Evolutionary conservation across 2,797 vertebrate species (phyloP), one percentile per base, ranked within the genome.

Genomic region (Oophaga sylvatica): DNA sequence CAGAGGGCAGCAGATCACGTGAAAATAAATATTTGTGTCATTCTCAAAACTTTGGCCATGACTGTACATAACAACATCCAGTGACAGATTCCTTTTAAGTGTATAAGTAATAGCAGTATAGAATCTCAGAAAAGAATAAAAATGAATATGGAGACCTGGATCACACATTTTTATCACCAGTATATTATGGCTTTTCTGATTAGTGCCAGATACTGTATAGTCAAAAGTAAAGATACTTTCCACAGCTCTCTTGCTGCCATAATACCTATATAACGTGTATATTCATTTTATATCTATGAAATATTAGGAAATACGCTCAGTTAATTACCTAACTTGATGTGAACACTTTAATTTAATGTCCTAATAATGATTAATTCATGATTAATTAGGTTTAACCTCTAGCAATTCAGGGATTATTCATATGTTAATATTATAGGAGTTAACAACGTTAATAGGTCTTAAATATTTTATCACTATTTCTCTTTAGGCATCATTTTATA

Each of bases 341-440:
- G 22, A 77, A 26, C 53, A 78, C 29, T 57, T 56, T 77, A 4
- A 59, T 41, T 41, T 41, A 41, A 41, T 45, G 4, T 22, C 41
- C 26, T 80, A 8, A 10, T 80, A 63, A 62, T 80, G 29, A 62
- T 62, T 80, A 62, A 62, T 80, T 80, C 20, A 62, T 80, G 35
- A 63, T 17, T 41, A 5, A 62, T 80, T 62, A 41, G 31, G 19
- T 41, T 41, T 31, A 17, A 62, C 59, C 78, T 59, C 75, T 35
- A 59, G 77, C 57, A 79, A 60, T 60, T 80, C 17, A 22, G 57
- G 12, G 57, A 22, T 62, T 80, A 62, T 41, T 60, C 8, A 80
- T 31, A 60, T 60, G 59, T 63, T 79, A 20, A 56, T 78, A 78
- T 78, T 80, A 62, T 63, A 26, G 13, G 17, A 29, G 22, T 62